These are phyloP conservation scores for Ochlodes sylvanus DNA, from an alignment of 2,888 invertebrate species.

Conservation along the genomic window DNA sequence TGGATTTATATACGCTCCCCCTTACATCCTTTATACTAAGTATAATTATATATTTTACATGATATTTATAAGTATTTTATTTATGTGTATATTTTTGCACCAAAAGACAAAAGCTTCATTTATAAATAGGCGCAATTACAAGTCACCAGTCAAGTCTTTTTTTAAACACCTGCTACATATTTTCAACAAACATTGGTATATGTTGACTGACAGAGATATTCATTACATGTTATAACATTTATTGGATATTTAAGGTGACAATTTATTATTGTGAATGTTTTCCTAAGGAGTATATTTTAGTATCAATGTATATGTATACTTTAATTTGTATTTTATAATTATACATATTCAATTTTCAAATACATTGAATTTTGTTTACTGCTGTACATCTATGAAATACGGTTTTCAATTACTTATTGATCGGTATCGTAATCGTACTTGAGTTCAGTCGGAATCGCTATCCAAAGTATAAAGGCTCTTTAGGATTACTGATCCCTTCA, in stretches of 20 bases:
- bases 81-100: constrained; percentile 38
- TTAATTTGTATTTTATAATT: too few relatives aligned
- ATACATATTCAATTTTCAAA: background rate
- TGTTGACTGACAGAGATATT: too few relatives aligned
- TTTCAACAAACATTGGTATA: too few relatives aligned
- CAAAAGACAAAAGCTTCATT: too few relatives aligned
- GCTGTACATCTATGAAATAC: constrained; percentile 27
- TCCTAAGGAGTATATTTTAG: too few relatives aligned
- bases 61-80: constrained; percentile 49
- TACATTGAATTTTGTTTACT: too few relatives aligned
- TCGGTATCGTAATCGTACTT: constrained; percentile 62
- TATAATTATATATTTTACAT: constrained; percentile 51
- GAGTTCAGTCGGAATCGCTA: constrained; percentile 68
- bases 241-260: too few relatives aligned
- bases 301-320: background rate
- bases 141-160: too few relatives aligned
- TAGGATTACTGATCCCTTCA: constrained; percentile 77
- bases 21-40: constrained; percentile 52
- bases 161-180: too few relatives aligned
- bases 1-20: constrained; percentile 62
- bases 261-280: too few relatives aligned
- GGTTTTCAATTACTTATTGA: constrained; percentile 49
- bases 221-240: too few relatives aligned
- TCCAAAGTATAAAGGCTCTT: constrained; percentile 74
- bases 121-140: too few relatives aligned